Evolutionary conservation across 2,113 vertebrate species (phyloP).

Genomic region (Cyanoderma ruficeps): DNA sequence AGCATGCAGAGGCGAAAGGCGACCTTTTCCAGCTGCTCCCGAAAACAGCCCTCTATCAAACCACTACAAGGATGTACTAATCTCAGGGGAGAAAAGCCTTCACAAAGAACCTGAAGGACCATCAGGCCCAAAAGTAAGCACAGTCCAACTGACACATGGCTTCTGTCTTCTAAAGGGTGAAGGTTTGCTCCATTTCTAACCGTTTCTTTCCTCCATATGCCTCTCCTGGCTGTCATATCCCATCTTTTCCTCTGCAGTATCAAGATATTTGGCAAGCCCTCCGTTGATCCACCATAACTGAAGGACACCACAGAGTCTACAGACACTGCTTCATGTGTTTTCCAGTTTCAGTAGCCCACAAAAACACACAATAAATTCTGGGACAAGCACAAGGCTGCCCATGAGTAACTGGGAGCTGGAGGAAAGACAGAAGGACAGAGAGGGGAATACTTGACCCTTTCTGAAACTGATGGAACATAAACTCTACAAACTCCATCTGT

Average conservation of each 20-base stretch:
- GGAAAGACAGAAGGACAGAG: not conserved
- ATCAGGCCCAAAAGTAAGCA: not conserved
- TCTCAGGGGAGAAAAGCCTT: not conserved
- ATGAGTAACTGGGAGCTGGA: not conserved
- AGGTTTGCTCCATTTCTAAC: not conserved
- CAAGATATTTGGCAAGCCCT: not conserved
- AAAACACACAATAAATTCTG: not conserved
- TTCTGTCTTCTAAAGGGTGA: not conserved
- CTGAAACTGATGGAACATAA: not conserved
- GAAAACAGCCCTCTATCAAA: not conserved
- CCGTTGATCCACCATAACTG: not conserved
- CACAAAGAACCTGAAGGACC: not conserved
- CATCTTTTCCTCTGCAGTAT: not conserved
- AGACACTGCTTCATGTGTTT: accelerated
- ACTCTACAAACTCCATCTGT: accelerated
- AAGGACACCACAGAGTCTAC: not conserved
- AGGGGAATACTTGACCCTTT: not conserved
- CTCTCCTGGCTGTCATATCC: not conserved
- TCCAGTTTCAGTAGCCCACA: not conserved
- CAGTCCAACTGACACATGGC: not conserved
- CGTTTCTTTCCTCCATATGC: not conserved
- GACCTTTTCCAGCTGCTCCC: not conserved
- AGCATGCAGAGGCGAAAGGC: accelerated
- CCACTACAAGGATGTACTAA: not conserved
- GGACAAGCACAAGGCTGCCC: not conserved